Evolutionary conservation across 2,797 vertebrate genomes (phyloP).

Genomic region (Meriones psammophilus): DNA sequence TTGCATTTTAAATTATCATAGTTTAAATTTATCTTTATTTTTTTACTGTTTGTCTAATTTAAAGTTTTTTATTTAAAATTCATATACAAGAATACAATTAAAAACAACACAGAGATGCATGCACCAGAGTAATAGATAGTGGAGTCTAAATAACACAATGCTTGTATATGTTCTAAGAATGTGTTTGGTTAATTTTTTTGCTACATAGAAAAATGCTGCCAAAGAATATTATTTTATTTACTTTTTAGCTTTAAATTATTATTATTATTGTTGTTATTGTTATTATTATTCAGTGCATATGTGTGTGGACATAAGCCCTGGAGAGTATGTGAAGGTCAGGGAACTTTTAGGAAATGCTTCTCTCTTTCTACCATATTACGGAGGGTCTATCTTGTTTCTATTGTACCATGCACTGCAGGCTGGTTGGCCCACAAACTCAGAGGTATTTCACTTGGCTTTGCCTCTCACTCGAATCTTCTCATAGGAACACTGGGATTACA

Average conservation of each 20-base stretch:
- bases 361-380: not conserved
- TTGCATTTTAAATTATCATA: not conserved
- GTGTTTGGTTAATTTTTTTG: conserved; percentile 26
- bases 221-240: not conserved
- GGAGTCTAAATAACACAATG: not conserved
- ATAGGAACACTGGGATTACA: not conserved
- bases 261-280: not conserved
- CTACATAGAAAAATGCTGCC: conserved; percentile 8
- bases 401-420: not conserved
- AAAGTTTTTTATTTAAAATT: conserved; percentile 33
- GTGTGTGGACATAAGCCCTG: not conserved
- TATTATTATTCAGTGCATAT: not conserved
- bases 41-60: not conserved
- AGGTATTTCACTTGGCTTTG: not conserved
- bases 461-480: not conserved
- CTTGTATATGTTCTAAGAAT: conserved; percentile 5
- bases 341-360: not conserved
- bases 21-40: not conserved
- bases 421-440: not conserved
- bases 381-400: too few relatives aligned
- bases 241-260: not conserved
- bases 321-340: not conserved
- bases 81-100: not conserved
- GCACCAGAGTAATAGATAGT: not conserved
- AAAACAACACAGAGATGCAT: not conserved